Conservation (phyloP, 2,888 invertebrate species). For the Hyposoter didymator region DNA sequence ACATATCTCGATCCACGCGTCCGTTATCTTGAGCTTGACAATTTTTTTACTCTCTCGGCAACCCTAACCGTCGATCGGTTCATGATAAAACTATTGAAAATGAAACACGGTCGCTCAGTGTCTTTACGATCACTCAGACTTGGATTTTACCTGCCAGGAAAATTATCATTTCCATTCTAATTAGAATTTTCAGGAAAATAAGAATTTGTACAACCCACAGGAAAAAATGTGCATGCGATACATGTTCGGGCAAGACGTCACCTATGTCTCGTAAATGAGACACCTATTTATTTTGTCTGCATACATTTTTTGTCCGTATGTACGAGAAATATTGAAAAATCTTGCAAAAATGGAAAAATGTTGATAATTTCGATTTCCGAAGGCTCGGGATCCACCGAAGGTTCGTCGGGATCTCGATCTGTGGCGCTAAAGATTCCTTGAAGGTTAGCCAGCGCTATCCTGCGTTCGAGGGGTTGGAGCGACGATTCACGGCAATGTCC, state of each 20-base stretch:
- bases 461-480: neutral
- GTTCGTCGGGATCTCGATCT: neutral
- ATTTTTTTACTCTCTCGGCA: neutral
- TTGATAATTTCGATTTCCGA: no score
- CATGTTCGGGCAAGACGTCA: no score
- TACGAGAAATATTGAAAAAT: no score
- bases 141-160: neutral
- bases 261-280: no score
- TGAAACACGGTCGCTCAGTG: neutral
- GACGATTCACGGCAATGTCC: neutral
- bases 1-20: conserved; percentile 4
- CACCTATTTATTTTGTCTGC: no score
- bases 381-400: neutral
- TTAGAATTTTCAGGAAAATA: no score
- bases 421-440: neutral
- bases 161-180: neutral
- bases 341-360: neutral
- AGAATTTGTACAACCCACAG: no score
- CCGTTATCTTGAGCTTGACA: neutral
- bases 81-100: neutral
- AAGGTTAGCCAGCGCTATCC: neutral
- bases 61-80: neutral
- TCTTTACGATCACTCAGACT: neutral
- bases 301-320: no score
- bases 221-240: no score